Evolutionary conservation across 2,797 vertebrate species (phyloP).

Genomic region (Anguilla megastoma): DNA sequence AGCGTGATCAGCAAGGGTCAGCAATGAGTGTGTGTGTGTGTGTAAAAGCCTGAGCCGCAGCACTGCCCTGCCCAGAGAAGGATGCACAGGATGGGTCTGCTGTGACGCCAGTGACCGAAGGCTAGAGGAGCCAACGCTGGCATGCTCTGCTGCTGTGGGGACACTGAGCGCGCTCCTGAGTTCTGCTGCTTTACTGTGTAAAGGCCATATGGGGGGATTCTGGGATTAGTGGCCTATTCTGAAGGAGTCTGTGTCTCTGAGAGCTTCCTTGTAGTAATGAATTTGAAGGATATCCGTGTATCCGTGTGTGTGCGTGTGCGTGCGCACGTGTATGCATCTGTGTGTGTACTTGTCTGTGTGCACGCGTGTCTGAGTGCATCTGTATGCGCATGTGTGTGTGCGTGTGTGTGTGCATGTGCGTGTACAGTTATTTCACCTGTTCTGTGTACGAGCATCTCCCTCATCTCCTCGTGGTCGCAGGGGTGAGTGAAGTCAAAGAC

Average conservation of each 20-base stretch:
- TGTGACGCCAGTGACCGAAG: neutral
- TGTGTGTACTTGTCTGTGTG: neutral
- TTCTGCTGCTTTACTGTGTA: too few species aligned
- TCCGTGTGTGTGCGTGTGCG: neutral
- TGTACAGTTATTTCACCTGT: conserved; percentile 75
- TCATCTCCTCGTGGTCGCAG: conserved; percentile 96
- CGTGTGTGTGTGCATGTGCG: neutral
- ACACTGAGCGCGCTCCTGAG: neutral
- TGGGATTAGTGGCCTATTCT: too few species aligned
- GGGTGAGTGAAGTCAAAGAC: conserved; percentile 97
- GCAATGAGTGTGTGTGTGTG: neutral
- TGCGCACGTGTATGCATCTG: neutral
- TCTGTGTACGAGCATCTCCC: conserved; percentile 93
- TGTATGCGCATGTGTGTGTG: neutral
- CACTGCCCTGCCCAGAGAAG: neutral
- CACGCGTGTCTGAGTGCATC: neutral
- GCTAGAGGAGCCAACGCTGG: neutral
- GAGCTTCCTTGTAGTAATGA: neutral
- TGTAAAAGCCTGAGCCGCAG: neutral
- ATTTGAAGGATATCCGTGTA: neutral
- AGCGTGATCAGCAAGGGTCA: neutral
- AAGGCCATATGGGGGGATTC: neutral
- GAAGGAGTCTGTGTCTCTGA: neutral
- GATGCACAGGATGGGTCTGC: neutral
- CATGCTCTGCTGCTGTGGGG: neutral